phyloP scores from a whole-genome alignment of 2,888 invertebrate genomes.

The Salticus scenicus region DNA sequence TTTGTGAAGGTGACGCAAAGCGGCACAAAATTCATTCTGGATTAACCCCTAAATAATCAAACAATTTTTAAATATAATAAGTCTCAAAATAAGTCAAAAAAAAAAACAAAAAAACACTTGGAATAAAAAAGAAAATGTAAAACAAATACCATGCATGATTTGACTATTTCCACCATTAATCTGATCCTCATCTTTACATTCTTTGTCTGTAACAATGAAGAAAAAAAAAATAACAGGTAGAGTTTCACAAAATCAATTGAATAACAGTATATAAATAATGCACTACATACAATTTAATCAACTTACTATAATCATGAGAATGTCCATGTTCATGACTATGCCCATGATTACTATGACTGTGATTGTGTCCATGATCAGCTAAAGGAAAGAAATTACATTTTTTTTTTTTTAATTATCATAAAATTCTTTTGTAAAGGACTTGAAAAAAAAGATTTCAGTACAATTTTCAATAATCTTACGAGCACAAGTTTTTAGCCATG shows the following conservation, averaged over 20 bases:
- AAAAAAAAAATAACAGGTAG: background rate
- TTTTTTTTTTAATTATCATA: too few relatives aligned
- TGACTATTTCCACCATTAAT: slow-evolving; percentile 73
- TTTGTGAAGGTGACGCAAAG: too few relatives aligned
- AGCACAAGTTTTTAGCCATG: too few relatives aligned
- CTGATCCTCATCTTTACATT: slow-evolving; percentile 46
- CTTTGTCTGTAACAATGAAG: slow-evolving; percentile 32
- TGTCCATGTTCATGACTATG: slow-evolving; percentile 77
- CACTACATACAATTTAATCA: background rate
- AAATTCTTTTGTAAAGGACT: too few relatives aligned
- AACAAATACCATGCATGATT: slow-evolving; percentile 77
- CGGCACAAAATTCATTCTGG: too few relatives aligned
- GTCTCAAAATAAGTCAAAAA: too few relatives aligned
- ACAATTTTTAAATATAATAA: too few relatives aligned
- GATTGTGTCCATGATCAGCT: slow-evolving; percentile 73
- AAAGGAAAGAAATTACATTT: background rate
- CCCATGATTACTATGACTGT: slow-evolving; percentile 74
- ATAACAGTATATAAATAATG: background rate
- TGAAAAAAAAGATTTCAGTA: too few relatives aligned
- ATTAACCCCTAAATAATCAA: too few relatives aligned
- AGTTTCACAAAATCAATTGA: background rate
- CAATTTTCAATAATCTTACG: too few relatives aligned
- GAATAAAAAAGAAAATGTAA: too few relatives aligned
- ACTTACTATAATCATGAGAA: slow-evolving; percentile 67
- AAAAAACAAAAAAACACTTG: too few relatives aligned